Evolutionary conservation across 1,140 invertebrate species (phyloP).

Genomic region (Anagrus nilaparvatae): DNA sequence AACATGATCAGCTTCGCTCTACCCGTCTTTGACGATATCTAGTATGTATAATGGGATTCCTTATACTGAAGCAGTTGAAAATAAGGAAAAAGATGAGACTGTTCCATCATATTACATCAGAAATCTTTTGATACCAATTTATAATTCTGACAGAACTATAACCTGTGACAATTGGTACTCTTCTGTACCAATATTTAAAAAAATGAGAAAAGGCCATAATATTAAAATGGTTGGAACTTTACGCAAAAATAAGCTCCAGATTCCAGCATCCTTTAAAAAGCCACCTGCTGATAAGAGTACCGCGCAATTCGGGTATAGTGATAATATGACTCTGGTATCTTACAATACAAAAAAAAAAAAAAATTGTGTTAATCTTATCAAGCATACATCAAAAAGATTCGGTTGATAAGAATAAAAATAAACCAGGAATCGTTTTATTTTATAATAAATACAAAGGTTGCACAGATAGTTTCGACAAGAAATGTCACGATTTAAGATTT

Average conservation of each 20-base stretch:
- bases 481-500: slow-evolving; percentile 20
- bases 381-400: slow-evolving; percentile 20
- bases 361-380: slow-evolving; percentile 30
- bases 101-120: slow-evolving; percentile 4
- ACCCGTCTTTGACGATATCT: no score
- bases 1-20: no score
- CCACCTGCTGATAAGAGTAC: neutral
- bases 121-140: slow-evolving; percentile 23
- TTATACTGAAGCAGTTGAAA: no score
- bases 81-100: neutral
- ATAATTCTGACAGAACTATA: slow-evolving; percentile 26
- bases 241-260: slow-evolving; percentile 36
- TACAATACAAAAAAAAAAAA: slow-evolving; percentile 28
- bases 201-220: slow-evolving; percentile 20
- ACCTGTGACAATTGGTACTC: slow-evolving; percentile 36
- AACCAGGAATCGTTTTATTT: slow-evolving; percentile 31
- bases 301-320: slow-evolving; percentile 22
- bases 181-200: slow-evolving; percentile 27
- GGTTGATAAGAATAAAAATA: slow-evolving; percentile 20
- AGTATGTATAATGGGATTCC: neutral
- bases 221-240: slow-evolving; percentile 37
- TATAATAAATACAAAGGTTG: slow-evolving; percentile 37
- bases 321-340: slow-evolving; percentile 28
- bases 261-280: slow-evolving; percentile 24
- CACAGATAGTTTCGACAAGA: slow-evolving; percentile 31